Evolutionary conservation across 2,113 vertebrate species (phyloP), one percentile per base, ranked within the genome.

Genomic region (Ifrita kowaldi): DNA sequence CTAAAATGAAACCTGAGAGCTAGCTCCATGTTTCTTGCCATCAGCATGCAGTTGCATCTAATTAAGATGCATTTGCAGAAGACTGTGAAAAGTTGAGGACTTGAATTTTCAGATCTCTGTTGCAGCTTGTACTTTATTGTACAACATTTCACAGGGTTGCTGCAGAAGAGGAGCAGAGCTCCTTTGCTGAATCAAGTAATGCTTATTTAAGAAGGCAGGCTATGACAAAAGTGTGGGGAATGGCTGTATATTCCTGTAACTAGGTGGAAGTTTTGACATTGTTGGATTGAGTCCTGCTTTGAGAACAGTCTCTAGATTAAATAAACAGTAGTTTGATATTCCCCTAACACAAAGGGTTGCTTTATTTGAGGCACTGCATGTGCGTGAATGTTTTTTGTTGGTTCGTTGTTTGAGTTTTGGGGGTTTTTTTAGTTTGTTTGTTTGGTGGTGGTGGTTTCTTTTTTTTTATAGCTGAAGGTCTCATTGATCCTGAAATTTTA

Each of bases 1-100:
- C 79, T 88, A 30, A 71, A 70, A 70, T 90, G 82, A 80, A 93
- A 70, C 37, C 35, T 77, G 41, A 90, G 69, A 84, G 27, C n/a
- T 84, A 68, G n/a, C 70, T 94, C 28, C 68, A 42, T 5, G 30
- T 75, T 77, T 80, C 79, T 28, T 93, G 52, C 65, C 60, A 47
- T 90, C 86, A 90, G 63, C 82, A 87, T 0, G 1, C 52, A 60
- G 59, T 59, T 90, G 50, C 42, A 30, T 52, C 71, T 81, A 4
- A 85, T 75, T 18, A 57, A 87, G 70, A 76, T 42, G 55, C 9
- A 35, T 73, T 96, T 96, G 47, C 64, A 47, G 63, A 69, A 80
- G 62, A 49, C 24, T 1, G 0, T 41, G 56, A 11, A 20, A 75
- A 84, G 24, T 9, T 71, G 44, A 84, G 41, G 28, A 13, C 24